phyloP scores from a whole-genome alignment of 35 echinoderm and acorn worm genomes.

The Amphiura filiformis region DNA sequence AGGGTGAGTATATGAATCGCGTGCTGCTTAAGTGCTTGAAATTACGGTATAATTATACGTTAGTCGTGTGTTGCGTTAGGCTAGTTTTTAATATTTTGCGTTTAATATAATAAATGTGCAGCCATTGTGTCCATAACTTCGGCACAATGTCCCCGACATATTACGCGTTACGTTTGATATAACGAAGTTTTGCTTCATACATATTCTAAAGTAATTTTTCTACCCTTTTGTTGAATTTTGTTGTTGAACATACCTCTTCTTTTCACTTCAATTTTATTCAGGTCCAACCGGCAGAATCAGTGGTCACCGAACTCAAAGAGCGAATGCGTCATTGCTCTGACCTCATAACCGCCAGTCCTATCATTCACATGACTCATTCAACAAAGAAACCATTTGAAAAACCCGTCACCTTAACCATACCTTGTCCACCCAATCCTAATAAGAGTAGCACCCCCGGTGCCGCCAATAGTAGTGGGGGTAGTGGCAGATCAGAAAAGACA shows the following conservation, averaged over 20 bases:
- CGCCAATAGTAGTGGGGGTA: neutral
- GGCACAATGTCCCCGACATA: too few relatives aligned
- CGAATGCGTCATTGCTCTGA: conserved; percentile 89
- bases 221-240: too few relatives aligned
- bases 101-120: too few relatives aligned
- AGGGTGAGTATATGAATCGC: conserved; percentile 54
- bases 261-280: conserved; percentile 24
- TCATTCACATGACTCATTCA: conserved; percentile 85
- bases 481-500: conserved; percentile 1
- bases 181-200: too few relatives aligned
- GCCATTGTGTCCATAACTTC: too few relatives aligned
- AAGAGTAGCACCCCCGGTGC: conserved; percentile 25
- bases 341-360: conserved; percentile 87
- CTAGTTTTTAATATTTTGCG: too few relatives aligned
- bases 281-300: conserved; percentile 93
- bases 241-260: too few relatives aligned
- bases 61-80: too few relatives aligned
- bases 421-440: conserved; percentile 84
- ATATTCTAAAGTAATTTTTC: too few relatives aligned
- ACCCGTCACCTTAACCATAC: conserved; percentile 71
- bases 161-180: too few relatives aligned
- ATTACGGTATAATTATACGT: too few relatives aligned
- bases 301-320: conserved; percentile 65
- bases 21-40: neutral
- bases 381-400: conserved; percentile 66